These are phyloP conservation scores for Zosterops pallidus DNA, from an alignment of 2,113 vertebrate genomes.

Conservation along the genomic window DNA sequence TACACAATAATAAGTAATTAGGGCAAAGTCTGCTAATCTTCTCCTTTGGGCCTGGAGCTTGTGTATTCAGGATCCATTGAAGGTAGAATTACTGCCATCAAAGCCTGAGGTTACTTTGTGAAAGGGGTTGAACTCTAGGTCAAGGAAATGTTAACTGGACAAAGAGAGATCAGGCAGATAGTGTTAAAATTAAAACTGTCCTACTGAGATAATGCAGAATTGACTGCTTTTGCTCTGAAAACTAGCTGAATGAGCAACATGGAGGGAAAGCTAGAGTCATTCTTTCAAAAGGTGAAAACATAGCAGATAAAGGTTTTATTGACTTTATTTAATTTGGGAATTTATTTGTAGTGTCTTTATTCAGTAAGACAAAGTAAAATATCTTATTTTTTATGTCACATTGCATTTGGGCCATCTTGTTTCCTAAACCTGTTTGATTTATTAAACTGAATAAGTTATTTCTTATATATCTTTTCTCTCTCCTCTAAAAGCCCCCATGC, in stretches of 20 bases:
- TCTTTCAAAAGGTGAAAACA: slow-evolving; percentile 9
- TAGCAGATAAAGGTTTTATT: not conserved
- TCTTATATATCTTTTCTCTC: not conserved
- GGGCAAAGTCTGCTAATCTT: slow-evolving; percentile 64
- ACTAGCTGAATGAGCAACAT: not conserved
- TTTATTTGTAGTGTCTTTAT: not conserved
- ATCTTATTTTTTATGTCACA: not conserved
- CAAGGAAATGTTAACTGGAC: slow-evolving; percentile 80
- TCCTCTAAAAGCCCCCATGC: not conserved
- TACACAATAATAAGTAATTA: slow-evolving; percentile 70
- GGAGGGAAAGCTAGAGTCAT: not conserved
- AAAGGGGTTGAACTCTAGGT: slow-evolving; percentile 76
- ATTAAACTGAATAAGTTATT: not conserved
- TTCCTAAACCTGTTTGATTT: not conserved
- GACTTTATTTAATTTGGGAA: not conserved
- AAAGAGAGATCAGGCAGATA: slow-evolving; percentile 71
- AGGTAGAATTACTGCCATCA: slow-evolving; percentile 67
- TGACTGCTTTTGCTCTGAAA: slow-evolving; percentile 40
- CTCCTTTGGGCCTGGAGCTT: slow-evolving; percentile 58
- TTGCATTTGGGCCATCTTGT: not conserved
- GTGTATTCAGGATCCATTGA: slow-evolving; percentile 55
- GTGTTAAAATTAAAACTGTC: slow-evolving; percentile 66
- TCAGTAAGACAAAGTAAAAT: slow-evolving; percentile 16
- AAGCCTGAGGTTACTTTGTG: slow-evolving; percentile 71
- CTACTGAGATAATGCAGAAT: slow-evolving; percentile 46